Percentiles rank a stretch among this genome's conserved stretches.
These are phyloP conservation scores for Sepioteuthis lessoniana DNA, from an alignment of 2,888 invertebrate species.

Conservation along the genomic window DNA sequence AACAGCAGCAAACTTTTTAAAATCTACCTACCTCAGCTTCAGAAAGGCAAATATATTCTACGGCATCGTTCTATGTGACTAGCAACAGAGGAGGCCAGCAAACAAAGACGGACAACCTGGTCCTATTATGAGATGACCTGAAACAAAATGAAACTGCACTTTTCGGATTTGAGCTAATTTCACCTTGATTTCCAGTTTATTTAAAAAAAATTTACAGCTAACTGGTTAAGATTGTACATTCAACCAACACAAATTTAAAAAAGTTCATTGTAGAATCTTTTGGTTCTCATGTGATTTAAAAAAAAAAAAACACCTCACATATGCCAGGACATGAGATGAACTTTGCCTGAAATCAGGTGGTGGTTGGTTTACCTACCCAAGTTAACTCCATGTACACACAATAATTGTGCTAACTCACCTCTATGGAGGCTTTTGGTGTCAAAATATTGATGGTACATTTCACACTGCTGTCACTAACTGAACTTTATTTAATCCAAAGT, in stretches of 20 bases:
- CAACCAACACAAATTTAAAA: no score
- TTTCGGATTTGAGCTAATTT: neutral
- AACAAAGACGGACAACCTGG: conserved; percentile 14
- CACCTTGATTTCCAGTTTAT: neutral
- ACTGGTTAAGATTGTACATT: neutral
- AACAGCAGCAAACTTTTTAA: conserved; percentile 87
- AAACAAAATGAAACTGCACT: neutral
- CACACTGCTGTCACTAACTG: no score
- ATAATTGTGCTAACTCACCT: no score
- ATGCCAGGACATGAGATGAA: no score
- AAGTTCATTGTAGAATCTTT: no score
- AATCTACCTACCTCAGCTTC: conserved; percentile 88
- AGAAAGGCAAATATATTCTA: conserved; percentile 90
- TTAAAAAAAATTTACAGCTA: no score
- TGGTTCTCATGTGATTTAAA: no score
- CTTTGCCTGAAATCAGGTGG: neutral
- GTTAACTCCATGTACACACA: neutral
- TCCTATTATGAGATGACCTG: conserved; percentile 25
- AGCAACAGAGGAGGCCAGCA: conserved; percentile 24
- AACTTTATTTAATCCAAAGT: no score
- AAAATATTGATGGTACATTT: no score
- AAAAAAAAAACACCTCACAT: no score
- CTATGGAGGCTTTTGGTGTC: no score
- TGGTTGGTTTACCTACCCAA: neutral
- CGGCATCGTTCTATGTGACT: conserved; percentile 82